phyloP scores from a whole-genome alignment of 2,888 invertebrate species.

The Metellina segmentata region DNA sequence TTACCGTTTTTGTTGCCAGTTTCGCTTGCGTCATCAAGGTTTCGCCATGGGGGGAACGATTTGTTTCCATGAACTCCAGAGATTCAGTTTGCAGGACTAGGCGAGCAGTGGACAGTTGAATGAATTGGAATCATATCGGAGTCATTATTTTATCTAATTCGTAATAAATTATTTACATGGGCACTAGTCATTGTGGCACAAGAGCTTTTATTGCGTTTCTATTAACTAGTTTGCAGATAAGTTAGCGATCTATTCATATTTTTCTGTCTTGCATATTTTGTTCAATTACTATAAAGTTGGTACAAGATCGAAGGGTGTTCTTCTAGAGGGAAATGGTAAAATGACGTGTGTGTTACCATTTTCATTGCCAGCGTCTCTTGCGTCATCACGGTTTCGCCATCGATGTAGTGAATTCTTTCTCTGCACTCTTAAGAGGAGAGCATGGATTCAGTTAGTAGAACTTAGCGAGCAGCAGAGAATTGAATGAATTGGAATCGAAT shows the following conservation, averaged over 20 bases:
- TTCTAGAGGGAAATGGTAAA: conserved; percentile 11
- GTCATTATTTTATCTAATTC: background rate
- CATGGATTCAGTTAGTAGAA: background rate
- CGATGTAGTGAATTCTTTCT: background rate
- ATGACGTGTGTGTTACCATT: no score
- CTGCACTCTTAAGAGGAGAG: background rate
- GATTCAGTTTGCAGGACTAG: background rate
- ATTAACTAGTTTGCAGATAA: no score
- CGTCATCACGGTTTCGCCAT: background rate
- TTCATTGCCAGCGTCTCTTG: background rate
- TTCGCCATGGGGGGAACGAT: background rate
- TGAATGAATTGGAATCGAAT: background rate
- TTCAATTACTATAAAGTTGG: no score
- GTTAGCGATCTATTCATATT: no score
- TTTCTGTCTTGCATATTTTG: no score
- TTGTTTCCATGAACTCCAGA: background rate
- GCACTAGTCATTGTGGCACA: no score
- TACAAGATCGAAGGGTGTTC: background rate
- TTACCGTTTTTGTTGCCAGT: background rate
- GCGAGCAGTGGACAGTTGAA: background rate
- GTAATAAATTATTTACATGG: no score
- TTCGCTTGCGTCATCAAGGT: background rate
- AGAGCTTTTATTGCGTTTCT: no score
- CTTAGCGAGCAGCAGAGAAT: background rate
- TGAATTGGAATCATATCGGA: background rate